These are phyloP conservation scores for Macrosoma leucophasiata DNA, from an alignment of 2,888 invertebrate species.

Conservation along the genomic window DNA sequence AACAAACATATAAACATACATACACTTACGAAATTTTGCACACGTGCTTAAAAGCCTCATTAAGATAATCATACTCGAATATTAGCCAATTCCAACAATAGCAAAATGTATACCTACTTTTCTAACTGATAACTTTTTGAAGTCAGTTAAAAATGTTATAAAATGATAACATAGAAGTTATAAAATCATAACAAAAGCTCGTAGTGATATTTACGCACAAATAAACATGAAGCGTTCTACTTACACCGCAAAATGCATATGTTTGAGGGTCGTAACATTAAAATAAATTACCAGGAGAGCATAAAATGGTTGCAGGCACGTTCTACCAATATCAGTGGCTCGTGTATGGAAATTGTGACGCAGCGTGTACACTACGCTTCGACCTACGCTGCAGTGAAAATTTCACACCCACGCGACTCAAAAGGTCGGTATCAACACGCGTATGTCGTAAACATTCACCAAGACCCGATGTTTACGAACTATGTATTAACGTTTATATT, in stretches of 20 bases:
- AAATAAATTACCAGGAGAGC: no score
- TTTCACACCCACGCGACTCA: conserved; percentile 42
- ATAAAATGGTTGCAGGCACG: no score
- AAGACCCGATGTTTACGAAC: conserved; percentile 12
- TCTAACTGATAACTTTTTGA: no score
- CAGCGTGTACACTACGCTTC: conserved; percentile 35
- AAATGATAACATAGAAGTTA: conserved; percentile 1
- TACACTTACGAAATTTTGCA: no score
- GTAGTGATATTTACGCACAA: conserved; percentile 6
- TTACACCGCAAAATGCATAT: not conserved
- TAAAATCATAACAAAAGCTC: conserved; percentile 1
- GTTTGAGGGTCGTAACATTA: no score
- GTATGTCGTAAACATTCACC: conserved; percentile 8
- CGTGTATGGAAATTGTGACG: conserved; percentile 30
- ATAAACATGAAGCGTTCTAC: conserved; percentile 3
- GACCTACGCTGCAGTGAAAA: conserved; percentile 42
- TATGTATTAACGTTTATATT: conserved; percentile 7
- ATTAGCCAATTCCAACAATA: no score
- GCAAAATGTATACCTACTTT: no score
- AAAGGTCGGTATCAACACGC: conserved; percentile 35
- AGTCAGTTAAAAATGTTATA: no score
- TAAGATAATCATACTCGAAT: no score
- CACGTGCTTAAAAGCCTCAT: no score
- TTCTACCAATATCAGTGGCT: not conserved
- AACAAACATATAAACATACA: no score